Evolutionary conservation across 2,113 vertebrate genomes (phyloP), one percentile per base, ranked within the genome.

Genomic region (Oenanthe melanoleuca): DNA sequence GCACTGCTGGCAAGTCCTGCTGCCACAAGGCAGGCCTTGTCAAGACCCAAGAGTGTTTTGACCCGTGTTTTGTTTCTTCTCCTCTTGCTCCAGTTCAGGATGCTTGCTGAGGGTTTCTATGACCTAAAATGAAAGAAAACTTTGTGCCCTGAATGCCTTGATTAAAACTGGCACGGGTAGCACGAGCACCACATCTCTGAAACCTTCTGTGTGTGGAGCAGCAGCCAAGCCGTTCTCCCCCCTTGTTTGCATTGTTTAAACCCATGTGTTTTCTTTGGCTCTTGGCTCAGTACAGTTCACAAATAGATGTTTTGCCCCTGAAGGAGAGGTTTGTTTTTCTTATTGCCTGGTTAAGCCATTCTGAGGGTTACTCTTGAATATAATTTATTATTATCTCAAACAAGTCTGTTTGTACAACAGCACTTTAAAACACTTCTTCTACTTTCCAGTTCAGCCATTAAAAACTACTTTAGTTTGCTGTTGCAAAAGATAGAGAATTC

Each of bases 241-340:
- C 57, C 75, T 93, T 90, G 82, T 92, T 92, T 93, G 82, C 53
- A 70, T 83, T 94, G 85, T 92, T 96, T 81, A 92, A 95, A 94
- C 72, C 9, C 14, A 38, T 3, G 5, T 96, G 90, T 88, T 97
- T 86, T 90, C 92, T 70, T 96, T 96, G 94, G 93, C 93, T 93
- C 82, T 83, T 33, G 72, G 17, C 71, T 94, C 67, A 19, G 75
- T 70, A 75, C 89, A 77, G 70, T 93, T 95, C 95, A 97, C 91
- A 91, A 96, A 97, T 92, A 94, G 34, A 90, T 93, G 93, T 92
- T 97, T 96, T 95, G 82, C 90, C 85, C 80, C 86, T 86, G 88
- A 95, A 96, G 92, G 94, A 95, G 64, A 91, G 61, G 88, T 93
- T 96, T 97, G 89, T 96, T 97, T 96, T 95, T 74, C 80, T 94